Evolutionary conservation across 2,113 vertebrate species (phyloP).

Genomic region (Helogale parvula): DNA sequence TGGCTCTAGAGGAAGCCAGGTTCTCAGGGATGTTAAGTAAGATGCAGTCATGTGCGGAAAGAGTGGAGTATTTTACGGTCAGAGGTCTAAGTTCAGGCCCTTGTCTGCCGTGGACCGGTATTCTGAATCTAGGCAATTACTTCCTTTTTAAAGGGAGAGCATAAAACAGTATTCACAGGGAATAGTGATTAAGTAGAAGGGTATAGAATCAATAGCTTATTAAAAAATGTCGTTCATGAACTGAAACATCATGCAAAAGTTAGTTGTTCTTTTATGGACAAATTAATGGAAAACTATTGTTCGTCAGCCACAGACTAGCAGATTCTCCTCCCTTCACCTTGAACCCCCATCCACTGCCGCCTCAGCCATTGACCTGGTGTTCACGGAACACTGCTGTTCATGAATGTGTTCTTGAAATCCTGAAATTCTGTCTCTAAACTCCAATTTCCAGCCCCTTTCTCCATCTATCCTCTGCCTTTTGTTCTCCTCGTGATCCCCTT

Average conservation of each 20-base stretch:
- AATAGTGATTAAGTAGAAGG: not conserved
- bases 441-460: no score
- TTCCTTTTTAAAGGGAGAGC: not conserved
- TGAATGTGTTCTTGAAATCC: not conserved
- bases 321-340: not conserved
- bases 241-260: not conserved
- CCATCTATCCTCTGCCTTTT: not conserved
- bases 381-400: not conserved
- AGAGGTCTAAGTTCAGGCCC: not conserved
- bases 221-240: not conserved
- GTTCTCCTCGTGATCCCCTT: accelerated
- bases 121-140: not conserved
- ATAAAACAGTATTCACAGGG: not conserved
- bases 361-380: accelerated
- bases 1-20: not conserved
- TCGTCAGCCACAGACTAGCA: accelerated
- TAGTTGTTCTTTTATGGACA: not conserved
- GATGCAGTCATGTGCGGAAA: not conserved
- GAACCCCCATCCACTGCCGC: accelerated
- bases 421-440: not conserved
- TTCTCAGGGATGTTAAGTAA: not conserved
- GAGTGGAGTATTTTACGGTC: no score
- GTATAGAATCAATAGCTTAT: not conserved
- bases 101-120: accelerated
- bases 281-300: not conserved